A percentile compares a stretch with the other conserved stretches of the same genome.
These are phyloP conservation scores for Strongylocentrotus purpuratus DNA, from an alignment of 35 echinoderm and acorn worm genomes.

Conservation along the genomic window DNA sequence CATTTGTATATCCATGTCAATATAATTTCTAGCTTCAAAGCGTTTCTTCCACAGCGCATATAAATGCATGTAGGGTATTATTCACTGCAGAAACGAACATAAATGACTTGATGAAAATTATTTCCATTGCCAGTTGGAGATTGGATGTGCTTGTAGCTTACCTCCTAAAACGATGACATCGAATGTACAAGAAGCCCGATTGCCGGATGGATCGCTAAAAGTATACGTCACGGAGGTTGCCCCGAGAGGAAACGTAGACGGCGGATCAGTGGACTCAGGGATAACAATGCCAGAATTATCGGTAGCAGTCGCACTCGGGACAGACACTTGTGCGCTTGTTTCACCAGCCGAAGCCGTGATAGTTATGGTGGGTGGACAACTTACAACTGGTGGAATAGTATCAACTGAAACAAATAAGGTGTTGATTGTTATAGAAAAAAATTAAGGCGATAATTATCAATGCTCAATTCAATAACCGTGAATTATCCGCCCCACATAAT, in stretches of 20 bases:
- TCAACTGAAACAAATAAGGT: not conserved
- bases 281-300: not conserved
- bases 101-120: too few species aligned
- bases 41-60: too few species aligned
- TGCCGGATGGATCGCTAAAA: not conserved
- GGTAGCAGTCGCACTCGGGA: not conserved
- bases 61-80: too few species aligned
- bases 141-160: too few species aligned
- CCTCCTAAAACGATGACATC: not conserved
- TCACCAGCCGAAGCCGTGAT: not conserved
- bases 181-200: not conserved
- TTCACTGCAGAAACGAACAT: too few species aligned
- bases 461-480: too few species aligned
- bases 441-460: too few species aligned
- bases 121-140: too few species aligned
- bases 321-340: not conserved
- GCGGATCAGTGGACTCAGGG: not conserved
- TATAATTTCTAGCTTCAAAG: too few species aligned
- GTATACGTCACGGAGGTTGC: not conserved
- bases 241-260: not conserved
- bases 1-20: too few species aligned
- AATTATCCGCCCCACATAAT: too few species aligned
- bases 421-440: too few species aligned
- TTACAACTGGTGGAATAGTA: not conserved
- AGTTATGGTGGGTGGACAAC: not conserved